Conservation (phyloP, 2,797 vertebrate species). For the Petrocephalus schoutedeni region DNA sequence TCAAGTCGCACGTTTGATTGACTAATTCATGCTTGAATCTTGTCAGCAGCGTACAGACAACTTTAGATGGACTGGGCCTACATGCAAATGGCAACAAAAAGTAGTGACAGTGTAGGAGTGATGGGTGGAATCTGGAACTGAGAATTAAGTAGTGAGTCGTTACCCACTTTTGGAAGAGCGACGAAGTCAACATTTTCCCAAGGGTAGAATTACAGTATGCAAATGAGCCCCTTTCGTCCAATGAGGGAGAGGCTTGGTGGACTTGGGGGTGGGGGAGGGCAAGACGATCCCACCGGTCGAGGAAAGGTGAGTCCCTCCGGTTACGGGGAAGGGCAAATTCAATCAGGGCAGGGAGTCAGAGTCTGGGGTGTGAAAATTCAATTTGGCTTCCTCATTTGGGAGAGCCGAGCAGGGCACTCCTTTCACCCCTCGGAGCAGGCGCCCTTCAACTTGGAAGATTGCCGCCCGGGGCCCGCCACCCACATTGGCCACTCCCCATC, state of each 20-base stretch:
- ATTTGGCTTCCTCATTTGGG: slow-evolving; percentile 62
- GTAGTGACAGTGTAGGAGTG: not conserved
- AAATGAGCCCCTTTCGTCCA: not conserved
- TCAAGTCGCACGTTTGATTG: not conserved
- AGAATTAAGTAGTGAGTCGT: not conserved
- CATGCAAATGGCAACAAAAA: not conserved
- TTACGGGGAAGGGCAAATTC: slow-evolving; percentile 43
- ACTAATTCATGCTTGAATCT: not conserved
- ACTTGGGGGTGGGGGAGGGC: not conserved
- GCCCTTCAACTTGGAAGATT: slow-evolving; percentile 68
- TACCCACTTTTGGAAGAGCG: not conserved
- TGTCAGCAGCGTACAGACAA: not conserved
- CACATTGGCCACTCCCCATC: slow-evolving; percentile 36
- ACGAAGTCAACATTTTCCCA: not conserved
- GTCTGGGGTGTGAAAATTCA: slow-evolving; percentile 47
- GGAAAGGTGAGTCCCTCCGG: slow-evolving; percentile 4
- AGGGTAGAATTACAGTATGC: not conserved
- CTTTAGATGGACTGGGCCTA: not conserved
- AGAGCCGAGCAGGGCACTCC: slow-evolving; percentile 46
- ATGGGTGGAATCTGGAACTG: not conserved
- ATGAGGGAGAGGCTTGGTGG: not conserved
- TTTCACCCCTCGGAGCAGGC: slow-evolving; percentile 45
- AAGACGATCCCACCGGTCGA: not conserved
- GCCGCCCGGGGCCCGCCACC: slow-evolving; percentile 47
- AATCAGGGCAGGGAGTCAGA: slow-evolving; percentile 47